Percentiles rank a stretch among this genome's conserved stretches.
Evolutionary conservation across 2,888 invertebrate species (phyloP).

Genomic region (Pemphredon lugubris): DNA sequence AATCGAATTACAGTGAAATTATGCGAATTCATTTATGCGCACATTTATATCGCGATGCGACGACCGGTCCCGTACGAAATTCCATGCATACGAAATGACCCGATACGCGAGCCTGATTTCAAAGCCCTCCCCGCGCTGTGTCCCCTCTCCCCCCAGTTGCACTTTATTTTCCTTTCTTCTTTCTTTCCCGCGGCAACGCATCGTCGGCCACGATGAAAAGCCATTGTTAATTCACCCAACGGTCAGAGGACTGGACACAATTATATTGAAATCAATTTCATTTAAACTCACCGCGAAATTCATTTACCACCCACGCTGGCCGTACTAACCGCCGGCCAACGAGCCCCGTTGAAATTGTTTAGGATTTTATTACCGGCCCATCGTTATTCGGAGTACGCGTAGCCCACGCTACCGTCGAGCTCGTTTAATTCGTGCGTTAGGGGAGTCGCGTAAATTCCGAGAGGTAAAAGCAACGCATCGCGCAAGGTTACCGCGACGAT

Average conservation of each 20-base stretch:
- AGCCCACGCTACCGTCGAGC: neutral
- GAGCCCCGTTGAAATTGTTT: neutral
- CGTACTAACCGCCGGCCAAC: neutral
- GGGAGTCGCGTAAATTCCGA: conserved; percentile 40
- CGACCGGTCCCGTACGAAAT: neutral
- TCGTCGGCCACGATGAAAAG: neutral
- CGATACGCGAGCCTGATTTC: too few relatives aligned
- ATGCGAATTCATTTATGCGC: too few relatives aligned
- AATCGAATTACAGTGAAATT: too few relatives aligned
- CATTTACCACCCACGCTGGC: neutral
- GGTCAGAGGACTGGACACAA: fast-evolving
- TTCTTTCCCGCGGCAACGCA: neutral
- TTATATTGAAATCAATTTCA: neutral
- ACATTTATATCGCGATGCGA: too few relatives aligned
- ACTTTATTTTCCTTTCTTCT: too few relatives aligned
- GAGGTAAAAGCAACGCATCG: conserved; percentile 30
- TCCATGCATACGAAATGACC: too few relatives aligned
- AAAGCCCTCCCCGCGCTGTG: too few relatives aligned
- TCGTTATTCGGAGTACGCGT: neutral
- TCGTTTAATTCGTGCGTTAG: conserved; percentile 20
- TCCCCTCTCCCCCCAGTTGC: too few relatives aligned
- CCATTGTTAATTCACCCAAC: neutral
- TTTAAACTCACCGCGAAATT: neutral
- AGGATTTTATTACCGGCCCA: neutral
- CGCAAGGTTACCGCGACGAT: conserved; percentile 13